These are phyloP conservation scores for Sphaeramia orbicularis DNA, from an alignment of 2,797 vertebrate genomes.

Conservation along the genomic window DNA sequence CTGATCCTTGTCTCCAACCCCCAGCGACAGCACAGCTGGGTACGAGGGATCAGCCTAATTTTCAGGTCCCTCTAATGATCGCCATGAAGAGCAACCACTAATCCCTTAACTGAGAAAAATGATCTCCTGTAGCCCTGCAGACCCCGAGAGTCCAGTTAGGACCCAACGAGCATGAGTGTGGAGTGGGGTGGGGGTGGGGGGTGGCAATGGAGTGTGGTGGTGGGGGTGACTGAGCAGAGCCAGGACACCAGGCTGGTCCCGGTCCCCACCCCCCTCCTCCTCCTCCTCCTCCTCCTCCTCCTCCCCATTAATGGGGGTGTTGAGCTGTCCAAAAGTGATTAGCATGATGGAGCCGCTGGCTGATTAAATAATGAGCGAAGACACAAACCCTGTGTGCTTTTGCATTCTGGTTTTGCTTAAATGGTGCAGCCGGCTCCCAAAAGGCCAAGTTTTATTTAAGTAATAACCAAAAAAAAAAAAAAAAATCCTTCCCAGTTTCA, in stretches of 20 bases:
- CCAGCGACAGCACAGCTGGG: constrained; percentile 81
- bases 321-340: constrained; percentile 71
- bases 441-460: constrained; percentile 44
- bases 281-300: not conserved
- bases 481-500: constrained; percentile 16
- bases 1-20: constrained; percentile 74
- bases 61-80: constrained; percentile 81
- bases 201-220: not conserved
- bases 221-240: constrained; percentile 51
- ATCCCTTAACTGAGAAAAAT: constrained; percentile 83
- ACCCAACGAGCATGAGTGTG: constrained; percentile 43
- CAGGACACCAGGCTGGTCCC: constrained; percentile 52
- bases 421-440: not conserved
- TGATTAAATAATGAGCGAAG: constrained; percentile 64
- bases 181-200: not conserved
- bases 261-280: not conserved
- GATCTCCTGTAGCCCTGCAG: constrained; percentile 73
- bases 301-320: constrained; percentile 53
- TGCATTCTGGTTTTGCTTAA: constrained; percentile 8
- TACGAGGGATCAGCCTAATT: constrained; percentile 83
- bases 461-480: not conserved
- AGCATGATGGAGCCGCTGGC: constrained; percentile 69
- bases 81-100: constrained; percentile 79
- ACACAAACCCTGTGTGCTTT: constrained; percentile 24
- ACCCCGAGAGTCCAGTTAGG: constrained; percentile 71